Conservation (phyloP, 1,140 invertebrate species). For the Aphelenchoides fujianensis region DNA sequence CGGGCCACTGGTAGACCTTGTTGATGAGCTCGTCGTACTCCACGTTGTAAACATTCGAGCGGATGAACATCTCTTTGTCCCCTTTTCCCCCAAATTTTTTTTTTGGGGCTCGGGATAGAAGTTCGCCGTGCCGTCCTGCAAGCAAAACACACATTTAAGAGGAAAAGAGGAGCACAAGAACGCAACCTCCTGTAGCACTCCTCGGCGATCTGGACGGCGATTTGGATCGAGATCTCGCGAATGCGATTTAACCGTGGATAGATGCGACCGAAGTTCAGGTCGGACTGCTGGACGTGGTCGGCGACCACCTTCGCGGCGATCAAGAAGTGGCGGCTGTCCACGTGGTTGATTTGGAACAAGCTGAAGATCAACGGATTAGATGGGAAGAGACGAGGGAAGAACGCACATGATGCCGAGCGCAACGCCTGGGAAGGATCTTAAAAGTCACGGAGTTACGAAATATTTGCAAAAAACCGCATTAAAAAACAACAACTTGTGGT, state of each 20-base stretch:
- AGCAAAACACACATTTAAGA: no score
- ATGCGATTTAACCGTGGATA: conserved; percentile 89
- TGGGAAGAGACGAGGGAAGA: no score
- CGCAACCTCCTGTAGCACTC: conserved; percentile 74
- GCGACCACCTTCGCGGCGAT: conserved; percentile 81
- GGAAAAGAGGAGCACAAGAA: not conserved
- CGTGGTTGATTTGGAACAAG: conserved; percentile 74
- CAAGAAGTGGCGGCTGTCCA: conserved; percentile 83
- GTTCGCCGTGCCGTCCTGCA: conserved; percentile 65
- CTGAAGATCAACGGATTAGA: no score
- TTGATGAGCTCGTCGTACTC: conserved; percentile 66
- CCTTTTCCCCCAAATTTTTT: no score
- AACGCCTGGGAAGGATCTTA: conserved; percentile 87
- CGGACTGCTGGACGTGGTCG: conserved; percentile 75
- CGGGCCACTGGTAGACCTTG: conserved; percentile 65
- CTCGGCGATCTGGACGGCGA: conserved; percentile 78
- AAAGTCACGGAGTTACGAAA: no score
- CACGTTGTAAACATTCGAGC: conserved; percentile 65
- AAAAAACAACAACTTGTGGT: no score
- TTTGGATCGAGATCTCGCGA: conserved; percentile 79
- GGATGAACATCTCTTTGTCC: conserved; percentile 66
- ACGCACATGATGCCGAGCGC: conserved; percentile 87
- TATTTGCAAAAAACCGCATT: no score
- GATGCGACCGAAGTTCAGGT: conserved; percentile 81
- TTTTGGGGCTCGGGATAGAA: conserved; percentile 66